Conservation (phyloP, 2,888 invertebrate species). For the Apotomis betuletana region DNA sequence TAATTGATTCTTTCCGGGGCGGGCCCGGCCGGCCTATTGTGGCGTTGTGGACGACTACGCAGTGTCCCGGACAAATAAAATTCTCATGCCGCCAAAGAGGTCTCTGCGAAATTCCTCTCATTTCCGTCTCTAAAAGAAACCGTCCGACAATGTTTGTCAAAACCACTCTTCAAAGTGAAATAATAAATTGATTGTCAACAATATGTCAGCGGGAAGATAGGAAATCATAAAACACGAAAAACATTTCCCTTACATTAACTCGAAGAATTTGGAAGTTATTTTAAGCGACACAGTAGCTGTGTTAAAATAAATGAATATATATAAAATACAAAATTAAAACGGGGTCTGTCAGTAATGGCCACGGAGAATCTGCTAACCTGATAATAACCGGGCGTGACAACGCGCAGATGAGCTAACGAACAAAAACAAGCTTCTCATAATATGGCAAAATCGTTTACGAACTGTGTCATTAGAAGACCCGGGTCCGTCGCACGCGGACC, state of each 20-base stretch:
- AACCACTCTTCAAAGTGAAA: conserved; percentile 71
- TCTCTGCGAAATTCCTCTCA: conserved; percentile 76
- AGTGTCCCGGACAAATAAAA: conserved; percentile 71
- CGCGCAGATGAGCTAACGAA: conserved; percentile 56
- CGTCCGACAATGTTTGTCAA: conserved; percentile 69
- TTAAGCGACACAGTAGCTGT: too few relatives aligned
- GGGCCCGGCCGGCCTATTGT: conserved; percentile 68
- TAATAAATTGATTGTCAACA: conserved; percentile 77
- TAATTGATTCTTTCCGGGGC: conserved; percentile 84
- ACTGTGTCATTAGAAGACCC: conserved; percentile 61
- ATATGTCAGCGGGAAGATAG: conserved; percentile 65
- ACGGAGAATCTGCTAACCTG: conserved; percentile 57
- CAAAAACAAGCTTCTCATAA: conserved; percentile 53
- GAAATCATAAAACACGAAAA: conserved; percentile 48
- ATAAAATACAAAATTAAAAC: background rate
- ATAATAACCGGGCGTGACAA: conserved; percentile 63
- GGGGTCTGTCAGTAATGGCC: conserved; percentile 6
- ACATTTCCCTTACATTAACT: too few relatives aligned
- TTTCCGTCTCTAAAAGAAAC: conserved; percentile 78
- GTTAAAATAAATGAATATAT: too few relatives aligned
- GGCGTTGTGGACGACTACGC: conserved; percentile 48
- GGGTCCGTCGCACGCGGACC: conserved; percentile 56
- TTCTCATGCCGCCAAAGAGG: conserved; percentile 68
- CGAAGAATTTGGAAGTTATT: too few relatives aligned
- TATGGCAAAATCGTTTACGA: conserved; percentile 58